Base-by-base conservation (phyloP, 1,140 invertebrate species). In the Drosophila grimshawi region DNA sequence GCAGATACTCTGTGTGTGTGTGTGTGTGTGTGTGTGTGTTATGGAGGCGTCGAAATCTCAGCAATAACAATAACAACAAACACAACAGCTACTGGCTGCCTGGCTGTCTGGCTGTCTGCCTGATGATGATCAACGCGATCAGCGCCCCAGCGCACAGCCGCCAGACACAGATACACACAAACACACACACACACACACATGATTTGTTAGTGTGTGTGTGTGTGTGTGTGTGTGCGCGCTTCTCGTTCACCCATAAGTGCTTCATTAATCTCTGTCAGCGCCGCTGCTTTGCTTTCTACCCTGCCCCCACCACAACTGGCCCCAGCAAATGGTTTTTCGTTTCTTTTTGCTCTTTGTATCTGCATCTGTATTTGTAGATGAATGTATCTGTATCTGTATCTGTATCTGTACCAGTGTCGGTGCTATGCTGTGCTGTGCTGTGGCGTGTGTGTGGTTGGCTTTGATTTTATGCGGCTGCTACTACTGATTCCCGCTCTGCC, bases 231-330 rank as follows among this genome's bases (percentile, higher is more conserved):
- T 66, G 63, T 53, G 76, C 11, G 57, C 46, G 76, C 68, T 30
- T 68, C 79, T 81, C 80, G 79, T 77, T 79, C 85, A 69, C 80
- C 83, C 83, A 86, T 86, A 86, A 86, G 83, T 86, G 83, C 83
- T 86, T 86, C 83, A 86, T 86, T 86, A 86, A 86, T 86, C 83
- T 86, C 83, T 86, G 83, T 86, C 83, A 89, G 85, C 80, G 76
- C 19, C 52, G 56, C 43, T 60, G 56, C 61, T 60, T 37, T 45
- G 43, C 11, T 19, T n/a, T 33, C 11, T 19, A 19, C 10, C 6
- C 39, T n/a, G 10, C 32, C 5, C 33, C 70, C 45, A 41, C 7
- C 53, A n/a, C 39, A 5, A 32, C 4, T 5, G 41, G 11, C 63
- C 32, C 45, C 39, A 19, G 41, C 62, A 27, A 76, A 76, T 76